These are phyloP conservation scores for Delichon dasypus DNA, from an alignment of 2,797 vertebrate genomes.

Conservation along the genomic window DNA sequence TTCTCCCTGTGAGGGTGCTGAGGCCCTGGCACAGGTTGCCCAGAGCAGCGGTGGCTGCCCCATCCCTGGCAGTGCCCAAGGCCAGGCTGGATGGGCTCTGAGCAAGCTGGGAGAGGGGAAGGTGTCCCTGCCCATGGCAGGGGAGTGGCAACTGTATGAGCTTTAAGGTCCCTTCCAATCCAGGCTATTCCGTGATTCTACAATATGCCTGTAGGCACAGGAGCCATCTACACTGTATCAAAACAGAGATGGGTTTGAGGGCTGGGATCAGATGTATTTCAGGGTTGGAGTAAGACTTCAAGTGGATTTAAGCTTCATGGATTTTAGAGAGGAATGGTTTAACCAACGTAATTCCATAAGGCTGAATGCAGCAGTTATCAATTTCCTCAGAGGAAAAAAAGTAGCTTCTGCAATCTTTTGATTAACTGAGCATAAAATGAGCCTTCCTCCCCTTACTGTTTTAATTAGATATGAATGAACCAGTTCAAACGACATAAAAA, in stretches of 20 bases:
- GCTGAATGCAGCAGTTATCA: background rate
- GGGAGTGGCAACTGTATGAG: background rate
- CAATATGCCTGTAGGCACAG: background rate
- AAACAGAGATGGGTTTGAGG: background rate
- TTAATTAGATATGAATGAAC: slow-evolving; percentile 44
- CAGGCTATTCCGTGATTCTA: background rate
- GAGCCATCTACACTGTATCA: background rate
- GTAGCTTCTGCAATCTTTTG: slow-evolving; percentile 9
- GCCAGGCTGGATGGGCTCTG: background rate
- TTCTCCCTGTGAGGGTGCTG: accelerated
- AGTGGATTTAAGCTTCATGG: background rate
- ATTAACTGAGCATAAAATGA: slow-evolving; percentile 61
- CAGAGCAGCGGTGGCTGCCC: background rate
- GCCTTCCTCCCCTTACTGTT: background rate
- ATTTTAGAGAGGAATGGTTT: background rate
- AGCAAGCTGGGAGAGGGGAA: accelerated
- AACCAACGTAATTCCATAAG: background rate
- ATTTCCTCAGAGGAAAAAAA: slow-evolving; percentile 31
- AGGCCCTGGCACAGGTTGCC: background rate
- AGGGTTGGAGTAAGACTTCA: background rate
- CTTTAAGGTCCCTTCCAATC: background rate
- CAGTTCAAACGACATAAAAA: slow-evolving; percentile 46
- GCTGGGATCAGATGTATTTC: background rate
- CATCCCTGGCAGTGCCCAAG: background rate
- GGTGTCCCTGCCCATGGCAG: background rate